Percentiles rank a stretch among this genome's conserved stretches.
Evolutionary conservation across 2,888 invertebrate species (phyloP).

Genomic region (Apodemia mormo): DNA sequence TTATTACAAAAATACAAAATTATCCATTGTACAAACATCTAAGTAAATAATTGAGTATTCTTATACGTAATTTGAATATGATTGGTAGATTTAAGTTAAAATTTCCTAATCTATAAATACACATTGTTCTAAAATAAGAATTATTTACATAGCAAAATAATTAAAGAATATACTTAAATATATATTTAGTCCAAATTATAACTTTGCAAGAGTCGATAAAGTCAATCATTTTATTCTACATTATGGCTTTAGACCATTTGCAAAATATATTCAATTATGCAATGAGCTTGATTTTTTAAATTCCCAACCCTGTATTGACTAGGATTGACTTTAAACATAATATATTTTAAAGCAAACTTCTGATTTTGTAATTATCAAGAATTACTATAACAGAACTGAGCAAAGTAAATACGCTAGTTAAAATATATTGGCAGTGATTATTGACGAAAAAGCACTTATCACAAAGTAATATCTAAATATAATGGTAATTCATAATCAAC

Average conservation of each 20-base stretch:
- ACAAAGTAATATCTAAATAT: neutral
- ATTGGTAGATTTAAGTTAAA: neutral
- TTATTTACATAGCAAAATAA: neutral
- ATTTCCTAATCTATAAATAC: constrained; percentile 6
- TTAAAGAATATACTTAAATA: neutral
- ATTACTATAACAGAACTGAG: constrained; percentile 36
- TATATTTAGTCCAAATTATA: neutral
- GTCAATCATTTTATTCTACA: constrained; percentile 12
- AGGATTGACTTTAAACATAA: constrained; percentile 64
- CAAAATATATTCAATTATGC: neutral
- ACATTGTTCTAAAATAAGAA: neutral
- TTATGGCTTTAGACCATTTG: constrained; percentile 18
- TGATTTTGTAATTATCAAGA: constrained; percentile 34
- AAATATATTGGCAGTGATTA: constrained; percentile 71
- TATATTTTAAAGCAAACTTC: constrained; percentile 12
- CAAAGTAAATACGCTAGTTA: constrained; percentile 43
- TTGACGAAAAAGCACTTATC: constrained; percentile 43
- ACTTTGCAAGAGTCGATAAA: constrained; percentile 21
- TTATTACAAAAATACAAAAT: constrained; percentile 44
- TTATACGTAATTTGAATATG: constrained; percentile 1
- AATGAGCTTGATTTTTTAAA: neutral
- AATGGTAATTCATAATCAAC: neutral
- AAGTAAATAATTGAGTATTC: constrained; percentile 44
- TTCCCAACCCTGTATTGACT: constrained; percentile 78
- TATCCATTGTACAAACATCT: constrained; percentile 34